These are phyloP conservation scores for Tragulus kanchil DNA, from an alignment of 2,113 vertebrate species.

Conservation along the genomic window DNA sequence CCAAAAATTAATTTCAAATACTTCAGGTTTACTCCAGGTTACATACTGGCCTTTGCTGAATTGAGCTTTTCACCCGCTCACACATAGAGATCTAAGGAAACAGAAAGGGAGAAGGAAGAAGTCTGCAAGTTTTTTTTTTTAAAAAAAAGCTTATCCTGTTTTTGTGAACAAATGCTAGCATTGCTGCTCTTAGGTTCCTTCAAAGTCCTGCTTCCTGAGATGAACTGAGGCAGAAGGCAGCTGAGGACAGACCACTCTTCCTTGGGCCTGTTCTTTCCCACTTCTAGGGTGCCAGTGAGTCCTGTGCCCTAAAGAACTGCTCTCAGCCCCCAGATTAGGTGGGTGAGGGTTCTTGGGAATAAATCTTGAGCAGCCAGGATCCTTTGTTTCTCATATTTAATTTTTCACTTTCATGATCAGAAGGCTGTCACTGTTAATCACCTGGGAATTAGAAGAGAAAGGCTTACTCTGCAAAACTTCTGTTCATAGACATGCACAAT, in stretches of 20 bases:
- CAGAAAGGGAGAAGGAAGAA: not conserved
- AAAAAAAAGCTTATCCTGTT: not conserved
- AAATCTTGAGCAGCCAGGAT: slow-evolving; percentile 46
- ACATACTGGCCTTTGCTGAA: not conserved
- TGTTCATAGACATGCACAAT: slow-evolving; percentile 51
- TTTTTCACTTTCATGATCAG: slow-evolving; percentile 37
- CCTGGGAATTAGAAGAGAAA: slow-evolving; percentile 42
- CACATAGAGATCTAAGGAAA: not conserved
- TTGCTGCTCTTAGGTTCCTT: not conserved
- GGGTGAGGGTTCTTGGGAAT: slow-evolving; percentile 40
- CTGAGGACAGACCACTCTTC: not conserved
- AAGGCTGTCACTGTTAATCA: slow-evolving; percentile 58
- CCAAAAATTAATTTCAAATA: not conserved
- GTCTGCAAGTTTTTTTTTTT: not conserved
- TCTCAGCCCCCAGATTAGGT: not conserved
- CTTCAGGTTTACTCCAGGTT: slow-evolving; percentile 8
- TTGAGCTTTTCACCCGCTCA: not conserved
- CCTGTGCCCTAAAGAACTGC: not conserved
- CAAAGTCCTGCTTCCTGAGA: slow-evolving; percentile 6
- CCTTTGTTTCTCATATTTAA: not conserved
- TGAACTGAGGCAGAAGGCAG: slow-evolving; percentile 38
- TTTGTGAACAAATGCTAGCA: slow-evolving; percentile 17
- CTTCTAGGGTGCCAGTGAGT: not conserved
- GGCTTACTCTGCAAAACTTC: slow-evolving; percentile 66
- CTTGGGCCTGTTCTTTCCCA: not conserved